phyloP scores from a whole-genome alignment of 2,888 invertebrate genomes.

The Tipula unca region DNA sequence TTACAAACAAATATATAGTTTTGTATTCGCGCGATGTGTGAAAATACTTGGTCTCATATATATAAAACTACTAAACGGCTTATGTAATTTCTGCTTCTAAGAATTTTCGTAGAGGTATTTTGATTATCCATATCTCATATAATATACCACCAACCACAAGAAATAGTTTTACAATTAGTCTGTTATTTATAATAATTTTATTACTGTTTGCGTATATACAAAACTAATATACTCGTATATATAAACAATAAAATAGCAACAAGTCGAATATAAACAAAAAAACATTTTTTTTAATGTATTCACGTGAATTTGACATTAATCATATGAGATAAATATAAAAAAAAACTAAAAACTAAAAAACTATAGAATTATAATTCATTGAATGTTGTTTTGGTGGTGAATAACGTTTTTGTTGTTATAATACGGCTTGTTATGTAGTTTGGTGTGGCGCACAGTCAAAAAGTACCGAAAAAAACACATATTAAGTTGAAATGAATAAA shows the following conservation, averaged over 20 bases:
- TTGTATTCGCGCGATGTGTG: background rate
- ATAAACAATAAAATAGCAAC: background rate
- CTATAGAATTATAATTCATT: background rate
- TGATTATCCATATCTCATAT: background rate
- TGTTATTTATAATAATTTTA: slow-evolving; percentile 14
- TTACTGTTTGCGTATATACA: background rate
- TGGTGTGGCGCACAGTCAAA: background rate
- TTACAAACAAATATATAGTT: background rate
- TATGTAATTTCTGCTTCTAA: background rate
- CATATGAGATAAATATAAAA: background rate
- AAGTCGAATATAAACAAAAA: background rate
- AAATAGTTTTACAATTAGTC: background rate
- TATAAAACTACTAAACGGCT: background rate
- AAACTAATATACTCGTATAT: too few species aligned
- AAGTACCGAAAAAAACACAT: slow-evolving; percentile 1
- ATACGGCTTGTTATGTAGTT: background rate
- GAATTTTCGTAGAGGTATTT: background rate
- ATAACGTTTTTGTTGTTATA: background rate
- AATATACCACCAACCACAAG: background rate
- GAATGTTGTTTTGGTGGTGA: background rate
- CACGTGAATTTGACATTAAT: slow-evolving; percentile 14
- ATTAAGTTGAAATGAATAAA: background rate
- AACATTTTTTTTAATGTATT: background rate
- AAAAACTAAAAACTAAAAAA: background rate
- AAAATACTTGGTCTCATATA: background rate